These are phyloP conservation scores for Lasioglossum pauxillum DNA, from an alignment of 2,888 invertebrate species.

Conservation along the genomic window DNA sequence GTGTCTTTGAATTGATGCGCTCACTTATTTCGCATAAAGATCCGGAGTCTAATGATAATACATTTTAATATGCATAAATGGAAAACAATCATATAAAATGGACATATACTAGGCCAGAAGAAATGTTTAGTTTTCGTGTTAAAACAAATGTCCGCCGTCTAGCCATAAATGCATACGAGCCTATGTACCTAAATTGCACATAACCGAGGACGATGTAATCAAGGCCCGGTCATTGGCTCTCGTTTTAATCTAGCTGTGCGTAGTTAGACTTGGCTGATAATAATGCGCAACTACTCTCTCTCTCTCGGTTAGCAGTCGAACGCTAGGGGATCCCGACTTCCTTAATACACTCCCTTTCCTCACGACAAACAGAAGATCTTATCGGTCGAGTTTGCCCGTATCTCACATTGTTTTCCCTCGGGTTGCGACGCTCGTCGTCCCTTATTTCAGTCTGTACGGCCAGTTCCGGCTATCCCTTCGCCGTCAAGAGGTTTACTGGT, in stretches of 20 bases:
- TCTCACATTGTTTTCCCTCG: constrained; percentile 69
- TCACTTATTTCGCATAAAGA: no score
- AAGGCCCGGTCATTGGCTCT: constrained; percentile 18
- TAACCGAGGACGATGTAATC: background rate
- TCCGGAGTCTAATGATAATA: no score
- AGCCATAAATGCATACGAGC: background rate
- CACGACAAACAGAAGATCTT: constrained; percentile 65
- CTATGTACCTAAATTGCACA: background rate
- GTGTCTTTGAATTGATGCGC: no score
- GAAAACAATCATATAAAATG: no score
- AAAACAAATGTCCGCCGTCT: background rate
- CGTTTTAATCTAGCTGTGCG: constrained; percentile 36
- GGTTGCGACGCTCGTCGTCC: constrained; percentile 49
- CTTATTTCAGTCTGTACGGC: constrained; percentile 47
- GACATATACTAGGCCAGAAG: no score
- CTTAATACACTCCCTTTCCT: constrained; percentile 64
- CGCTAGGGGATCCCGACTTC: constrained; percentile 55
- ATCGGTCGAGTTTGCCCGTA: constrained; percentile 63
- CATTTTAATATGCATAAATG: no score
- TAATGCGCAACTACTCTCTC: constrained; percentile 21
- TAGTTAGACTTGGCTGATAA: constrained; percentile 33
- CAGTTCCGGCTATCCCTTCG: constrained; percentile 60
- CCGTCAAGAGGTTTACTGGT: constrained; percentile 49
- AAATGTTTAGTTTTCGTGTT: no score
- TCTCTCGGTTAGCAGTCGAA: constrained; percentile 54